Base-by-base conservation (phyloP, 1,140 invertebrate genomes). In the Drosophila eugracilis region DNA sequence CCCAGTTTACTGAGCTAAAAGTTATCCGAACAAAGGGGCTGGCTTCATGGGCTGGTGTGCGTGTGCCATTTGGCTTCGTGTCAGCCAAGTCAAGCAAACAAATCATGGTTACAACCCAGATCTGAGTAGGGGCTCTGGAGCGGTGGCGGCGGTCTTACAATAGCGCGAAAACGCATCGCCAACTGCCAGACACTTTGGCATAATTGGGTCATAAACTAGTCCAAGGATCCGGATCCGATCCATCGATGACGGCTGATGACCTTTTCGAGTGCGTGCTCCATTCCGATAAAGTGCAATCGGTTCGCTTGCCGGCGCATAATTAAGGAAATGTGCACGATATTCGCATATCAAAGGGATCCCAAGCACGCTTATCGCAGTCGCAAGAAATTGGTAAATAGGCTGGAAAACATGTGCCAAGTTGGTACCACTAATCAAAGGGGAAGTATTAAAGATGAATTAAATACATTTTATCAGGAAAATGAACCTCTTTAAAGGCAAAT, bases 181-280 rank as follows among this genome's bases (percentile, higher is more conserved):
- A 80, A 88, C 76, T 83, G 78, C 55, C 84, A 88, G 78, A 88
- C 78, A 78, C 83, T 88, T 88, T 88, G 83, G 83, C 83, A 88
- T 81, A 88, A 88, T 88, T 88, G 83, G 83, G 83, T 88, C 83
- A 88, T 58, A 83, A 88, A 88, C 53, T 88, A 89, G 84, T 72
- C 70, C 83, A 88, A 88, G 83, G 83, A 83, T 83, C 36, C 28
- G 34, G 19, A 41, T 32, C 52, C 37, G 36, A 66, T 28, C 59
- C 62, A 19, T 71, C 66, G 58, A 78, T 65, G 59, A 58, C 37
- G 73, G 73, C 73, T 75, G 72, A 75, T 75, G 72, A 75, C 72
- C 73, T 75, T 75, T 75, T 58, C 26, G 48, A 62, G 67, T 72
- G 36, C 57, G 47, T 62, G 45, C 47, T 53, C 17, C 62, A 44